Evolutionary conservation across 2,113 vertebrate genomes (phyloP).

Genomic region (Pterocles gutturalis): DNA sequence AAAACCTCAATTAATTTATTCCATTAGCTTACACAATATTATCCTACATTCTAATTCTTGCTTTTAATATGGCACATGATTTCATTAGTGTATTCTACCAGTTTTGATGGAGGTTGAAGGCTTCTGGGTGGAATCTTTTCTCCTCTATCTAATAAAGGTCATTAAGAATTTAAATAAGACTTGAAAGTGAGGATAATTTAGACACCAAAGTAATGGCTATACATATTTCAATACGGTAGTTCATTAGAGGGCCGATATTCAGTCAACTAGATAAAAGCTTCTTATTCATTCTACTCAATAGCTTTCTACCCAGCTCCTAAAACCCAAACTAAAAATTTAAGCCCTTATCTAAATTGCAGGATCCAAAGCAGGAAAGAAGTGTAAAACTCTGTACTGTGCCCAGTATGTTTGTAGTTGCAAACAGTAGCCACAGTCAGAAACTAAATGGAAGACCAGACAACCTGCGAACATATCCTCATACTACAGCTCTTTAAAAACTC

Average conservation of each 20-base stretch:
- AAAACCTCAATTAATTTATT: slow-evolving; percentile 37
- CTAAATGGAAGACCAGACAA: not conserved
- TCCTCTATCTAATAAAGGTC: slow-evolving; percentile 54
- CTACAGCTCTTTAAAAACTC: not conserved
- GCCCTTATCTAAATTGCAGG: not conserved
- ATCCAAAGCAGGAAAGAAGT: not conserved
- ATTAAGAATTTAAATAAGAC: slow-evolving; percentile 72
- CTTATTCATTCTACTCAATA: not conserved
- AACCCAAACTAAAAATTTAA: not conserved
- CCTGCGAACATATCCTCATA: not conserved
- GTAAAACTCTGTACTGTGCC: not conserved
- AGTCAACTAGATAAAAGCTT: slow-evolving; percentile 23
- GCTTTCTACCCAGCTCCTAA: not conserved
- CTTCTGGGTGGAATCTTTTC: slow-evolving; percentile 39
- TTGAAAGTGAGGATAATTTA: slow-evolving; percentile 61
- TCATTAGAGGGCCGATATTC: slow-evolving; percentile 25
- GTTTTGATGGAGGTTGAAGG: slow-evolving; percentile 38
- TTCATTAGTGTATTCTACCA: slow-evolving; percentile 61
- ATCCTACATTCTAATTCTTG: not conserved
- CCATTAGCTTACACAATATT: not conserved
- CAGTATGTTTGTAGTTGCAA: not conserved
- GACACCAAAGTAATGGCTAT: slow-evolving; percentile 51
- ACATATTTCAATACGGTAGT: slow-evolving; percentile 37
- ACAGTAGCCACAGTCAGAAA: not conserved
- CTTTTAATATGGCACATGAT: slow-evolving; percentile 37